phyloP scores from a whole-genome alignment of 1,140 invertebrate species.

The Drosophila cardini region DNA sequence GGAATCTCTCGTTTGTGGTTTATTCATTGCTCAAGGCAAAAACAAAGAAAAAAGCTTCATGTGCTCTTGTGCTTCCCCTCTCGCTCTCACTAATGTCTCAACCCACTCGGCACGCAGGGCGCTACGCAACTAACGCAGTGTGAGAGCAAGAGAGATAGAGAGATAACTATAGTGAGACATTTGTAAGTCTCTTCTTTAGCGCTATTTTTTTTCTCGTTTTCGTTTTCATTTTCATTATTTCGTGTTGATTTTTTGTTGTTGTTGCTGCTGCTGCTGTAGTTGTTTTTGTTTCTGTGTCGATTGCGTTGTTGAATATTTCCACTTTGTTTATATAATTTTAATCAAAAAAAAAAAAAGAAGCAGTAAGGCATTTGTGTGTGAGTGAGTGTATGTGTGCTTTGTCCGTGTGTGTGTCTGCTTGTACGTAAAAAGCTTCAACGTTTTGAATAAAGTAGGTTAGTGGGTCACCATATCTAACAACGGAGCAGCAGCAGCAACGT shows the following conservation, averaged over 20 bases:
- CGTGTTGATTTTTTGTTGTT: conserved; percentile 45
- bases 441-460: conserved; percentile 84
- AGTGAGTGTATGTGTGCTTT: conserved; percentile 15
- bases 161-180: conserved; percentile 29
- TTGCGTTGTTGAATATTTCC: conserved; percentile 84
- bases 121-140: conserved; percentile 44
- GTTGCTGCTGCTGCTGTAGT: too few relatives aligned
- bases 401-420: conserved; percentile 23
- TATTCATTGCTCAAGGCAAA: conserved; percentile 47
- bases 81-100: background rate
- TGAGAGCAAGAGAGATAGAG: conserved; percentile 19
- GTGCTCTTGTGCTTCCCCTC: background rate
- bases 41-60: conserved; percentile 57
- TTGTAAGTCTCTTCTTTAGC: conserved; percentile 31
- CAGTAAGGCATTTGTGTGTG: conserved; percentile 37
- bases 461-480: conserved; percentile 84
- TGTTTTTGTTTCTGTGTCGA: conserved; percentile 76
- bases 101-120: conserved; percentile 27
- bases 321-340: conserved; percentile 84
- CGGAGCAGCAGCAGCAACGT: conserved; percentile 47
- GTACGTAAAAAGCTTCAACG: conserved; percentile 74
- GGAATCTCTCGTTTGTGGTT: conserved; percentile 64
- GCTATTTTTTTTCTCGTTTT: conserved; percentile 35
- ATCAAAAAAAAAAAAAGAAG: conserved; percentile 69
- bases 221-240: conserved; percentile 78